These are phyloP conservation scores for Pristiophorus japonicus DNA, from an alignment of 2,113 vertebrate species.

Conservation along the genomic window DNA sequence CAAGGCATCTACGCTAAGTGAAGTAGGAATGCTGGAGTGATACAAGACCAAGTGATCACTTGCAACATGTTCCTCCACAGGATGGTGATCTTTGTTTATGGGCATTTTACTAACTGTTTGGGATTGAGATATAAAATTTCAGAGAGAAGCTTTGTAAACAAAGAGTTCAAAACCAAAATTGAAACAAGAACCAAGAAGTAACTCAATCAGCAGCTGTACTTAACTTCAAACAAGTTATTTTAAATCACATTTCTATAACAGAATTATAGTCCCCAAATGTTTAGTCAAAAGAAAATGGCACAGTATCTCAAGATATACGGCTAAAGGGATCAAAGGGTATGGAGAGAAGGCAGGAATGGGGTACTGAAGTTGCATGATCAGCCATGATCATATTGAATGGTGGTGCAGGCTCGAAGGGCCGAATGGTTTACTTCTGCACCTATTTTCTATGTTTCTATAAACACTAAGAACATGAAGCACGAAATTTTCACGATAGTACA, in stretches of 20 bases:
- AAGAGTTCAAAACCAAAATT: not conserved
- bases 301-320: not conserved
- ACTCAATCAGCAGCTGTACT: not conserved
- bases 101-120: not conserved
- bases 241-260: not conserved
- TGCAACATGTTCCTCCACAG: not conserved
- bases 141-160: not conserved
- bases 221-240: not conserved
- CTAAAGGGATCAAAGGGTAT: too few species aligned
- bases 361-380: too few species aligned
- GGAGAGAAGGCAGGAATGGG: too few species aligned
- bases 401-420: too few species aligned
- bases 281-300: not conserved
- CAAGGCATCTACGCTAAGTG: not conserved
- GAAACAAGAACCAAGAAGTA: not conserved
- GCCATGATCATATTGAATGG: too few species aligned
- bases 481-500: not conserved
- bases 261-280: not conserved
- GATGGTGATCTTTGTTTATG: not conserved
- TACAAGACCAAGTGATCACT: not conserved
- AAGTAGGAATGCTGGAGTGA: not conserved
- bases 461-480: not conserved
- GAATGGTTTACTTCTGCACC: too few species aligned
- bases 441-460: too few species aligned
- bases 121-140: not conserved